Base-by-base conservation (phyloP, 2,113 vertebrate genomes). In the Ahaetulla prasina region DNA sequence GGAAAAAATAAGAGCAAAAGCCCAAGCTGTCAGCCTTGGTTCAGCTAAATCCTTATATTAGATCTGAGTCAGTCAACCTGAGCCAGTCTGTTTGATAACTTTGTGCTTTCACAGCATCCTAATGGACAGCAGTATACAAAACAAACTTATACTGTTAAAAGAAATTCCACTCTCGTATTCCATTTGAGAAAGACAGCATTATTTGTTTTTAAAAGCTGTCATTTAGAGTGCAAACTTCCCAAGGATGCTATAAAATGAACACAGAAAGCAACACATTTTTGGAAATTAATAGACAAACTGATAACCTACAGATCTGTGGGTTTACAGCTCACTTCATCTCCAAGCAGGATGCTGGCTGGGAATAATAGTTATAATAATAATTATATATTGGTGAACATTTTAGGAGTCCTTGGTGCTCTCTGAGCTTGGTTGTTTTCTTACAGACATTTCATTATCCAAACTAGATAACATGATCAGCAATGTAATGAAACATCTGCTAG, bases 111-210 rank as follows among this genome's bases (percentile, higher is more conserved):
- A 55, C 91, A 22, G 54, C 2, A 1, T 91, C 88, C 84, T 91
- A 94, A 93, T 55, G 88, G 84, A 52, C 88, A 52, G 54, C 1
- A 90, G 87, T 39, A 91, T 93, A 94, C 88, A 93, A 95, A 95
- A 54, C 52, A 54, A 18, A 63, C 53, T 35, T 3, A 0, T 3
- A n/a, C 16, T 87, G 47, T 85, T 39, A 90, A 0, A 2, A 54
- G 27, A 88, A 89, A 90, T 55, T 92, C 23, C 0, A 0, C 92
- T 57, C 1, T 3, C 43, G n/a, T 52, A 3, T 93, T 4, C 16
- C 85, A 80, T 68, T 90, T 91, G 87, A 86, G 80, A 55, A 93
- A 91, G 74, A 57, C 57, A 47, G 54, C 93, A 74, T 50, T 94
- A 93, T 87, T 9, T 9, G 93, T 94, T 94, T 89, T 87, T 93